phyloP scores from a whole-genome alignment of 1,140 invertebrate genomes.

The Tribolium madens region DNA sequence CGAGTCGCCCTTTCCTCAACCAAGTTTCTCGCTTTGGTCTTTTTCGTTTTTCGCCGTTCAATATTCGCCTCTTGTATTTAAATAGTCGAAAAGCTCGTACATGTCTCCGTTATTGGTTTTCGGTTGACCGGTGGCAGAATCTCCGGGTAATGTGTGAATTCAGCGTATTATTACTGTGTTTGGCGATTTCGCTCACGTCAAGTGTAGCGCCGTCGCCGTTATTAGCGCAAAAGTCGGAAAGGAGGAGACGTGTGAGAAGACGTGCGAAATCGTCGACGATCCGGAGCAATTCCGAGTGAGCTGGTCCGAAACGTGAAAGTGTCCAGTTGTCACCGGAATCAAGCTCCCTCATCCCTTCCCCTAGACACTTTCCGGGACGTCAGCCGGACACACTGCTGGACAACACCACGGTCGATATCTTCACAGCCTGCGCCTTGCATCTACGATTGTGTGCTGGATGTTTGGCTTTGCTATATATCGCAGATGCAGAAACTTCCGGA shows the following conservation, averaged over 20 bases:
- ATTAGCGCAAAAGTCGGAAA: not conserved
- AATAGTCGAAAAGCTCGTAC: slow-evolving; percentile 35
- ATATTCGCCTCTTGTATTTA: slow-evolving; percentile 5
- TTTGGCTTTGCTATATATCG: too few species aligned
- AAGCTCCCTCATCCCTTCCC: slow-evolving; percentile 35
- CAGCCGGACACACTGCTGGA: slow-evolving; percentile 49
- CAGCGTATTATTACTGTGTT: slow-evolving; percentile 56
- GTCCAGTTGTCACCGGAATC: slow-evolving; percentile 56
- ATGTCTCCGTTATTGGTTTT: slow-evolving; percentile 53
- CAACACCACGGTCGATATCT: slow-evolving; percentile 59
- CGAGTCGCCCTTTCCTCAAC: too few species aligned
- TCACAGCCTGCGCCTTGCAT: slow-evolving; percentile 58
- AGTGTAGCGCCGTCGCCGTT: slow-evolving; percentile 43
- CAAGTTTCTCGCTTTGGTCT: not conserved
- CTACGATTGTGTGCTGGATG: slow-evolving; percentile 36
- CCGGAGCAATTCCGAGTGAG: slow-evolving; percentile 50
- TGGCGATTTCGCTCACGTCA: slow-evolving; percentile 49
- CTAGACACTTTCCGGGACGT: slow-evolving; percentile 48
- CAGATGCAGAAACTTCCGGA: not conserved
- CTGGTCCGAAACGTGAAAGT: slow-evolving; percentile 53
- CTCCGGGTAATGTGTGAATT: slow-evolving; percentile 54
- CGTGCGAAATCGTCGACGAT: slow-evolving; percentile 40
- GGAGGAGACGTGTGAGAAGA: not conserved
- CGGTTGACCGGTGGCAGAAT: slow-evolving; percentile 53
- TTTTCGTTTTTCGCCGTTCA: not conserved